Evolutionary conservation across 2,113 vertebrate species (phyloP).

Genomic region (Columbina picui): DNA sequence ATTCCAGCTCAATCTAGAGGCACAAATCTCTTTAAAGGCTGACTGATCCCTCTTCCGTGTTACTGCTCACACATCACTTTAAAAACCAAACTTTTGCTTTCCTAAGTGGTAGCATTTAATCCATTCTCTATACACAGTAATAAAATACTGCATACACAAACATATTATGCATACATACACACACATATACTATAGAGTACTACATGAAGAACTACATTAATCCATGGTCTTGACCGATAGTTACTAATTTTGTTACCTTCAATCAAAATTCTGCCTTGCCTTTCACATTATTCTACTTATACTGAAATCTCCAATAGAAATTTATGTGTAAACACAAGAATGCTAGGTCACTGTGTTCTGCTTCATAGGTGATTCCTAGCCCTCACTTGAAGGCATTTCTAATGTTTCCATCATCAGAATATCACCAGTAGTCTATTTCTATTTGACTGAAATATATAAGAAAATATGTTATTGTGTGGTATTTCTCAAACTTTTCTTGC

Average conservation of each 20-base stretch:
- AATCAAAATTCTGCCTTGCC: background rate
- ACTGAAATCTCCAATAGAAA: background rate
- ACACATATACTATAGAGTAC: background rate
- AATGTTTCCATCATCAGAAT: background rate
- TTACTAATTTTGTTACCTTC: background rate
- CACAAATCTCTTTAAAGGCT: background rate
- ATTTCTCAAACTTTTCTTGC: background rate
- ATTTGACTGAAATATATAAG: background rate
- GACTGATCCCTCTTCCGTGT: background rate
- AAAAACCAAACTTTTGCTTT: background rate
- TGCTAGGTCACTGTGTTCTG: background rate
- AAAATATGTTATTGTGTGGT: background rate
- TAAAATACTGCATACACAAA: background rate
- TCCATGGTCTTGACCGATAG: background rate
- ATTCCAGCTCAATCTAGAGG: background rate
- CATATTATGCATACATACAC: background rate
- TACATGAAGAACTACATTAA: background rate
- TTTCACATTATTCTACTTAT: background rate
- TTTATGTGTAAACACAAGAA: background rate
- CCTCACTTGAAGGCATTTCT: background rate
- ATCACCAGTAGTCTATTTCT: background rate
- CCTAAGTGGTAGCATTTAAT: background rate
- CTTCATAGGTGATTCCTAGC: background rate
- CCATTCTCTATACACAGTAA: background rate
- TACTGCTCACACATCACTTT: background rate